A percentile compares a stretch with the other conserved stretches of the same genome.
Conservation (phyloP, 2,113 vertebrate species). For the Pristiophorus japonicus region DNA sequence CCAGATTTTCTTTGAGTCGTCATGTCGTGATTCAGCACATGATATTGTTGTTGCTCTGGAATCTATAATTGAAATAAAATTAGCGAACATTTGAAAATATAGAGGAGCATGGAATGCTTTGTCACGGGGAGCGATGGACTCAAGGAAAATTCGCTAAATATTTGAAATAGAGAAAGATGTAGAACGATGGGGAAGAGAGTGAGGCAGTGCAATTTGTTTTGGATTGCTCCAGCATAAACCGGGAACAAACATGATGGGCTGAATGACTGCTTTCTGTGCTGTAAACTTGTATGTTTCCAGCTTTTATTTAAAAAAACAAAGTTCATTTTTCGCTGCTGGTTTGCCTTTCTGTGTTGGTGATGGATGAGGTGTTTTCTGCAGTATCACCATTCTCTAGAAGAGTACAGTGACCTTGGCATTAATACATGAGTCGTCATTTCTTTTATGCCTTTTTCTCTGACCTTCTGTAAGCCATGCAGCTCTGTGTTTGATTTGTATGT, state of each 20-base stretch:
- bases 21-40: not conserved
- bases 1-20: not conserved
- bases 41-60: not conserved
- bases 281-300: no score
- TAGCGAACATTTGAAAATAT: no score
- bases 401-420: not conserved
- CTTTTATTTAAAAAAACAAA: not conserved
- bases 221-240: not conserved
- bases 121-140: not conserved
- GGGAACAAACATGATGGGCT: not conserved
- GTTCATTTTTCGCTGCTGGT: not conserved
- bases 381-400: not conserved
- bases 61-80: not conserved
- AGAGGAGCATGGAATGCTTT: not conserved
- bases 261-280: not conserved
- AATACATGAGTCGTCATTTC: not conserved
- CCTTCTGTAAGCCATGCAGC: not conserved
- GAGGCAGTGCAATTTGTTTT: not conserved
- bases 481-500: not conserved
- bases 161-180: not conserved
- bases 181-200: not conserved
- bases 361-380: not conserved
- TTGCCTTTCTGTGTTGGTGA: not conserved
- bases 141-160: not conserved
- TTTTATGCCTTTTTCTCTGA: not conserved